Evolutionary conservation across 2,113 vertebrate species (phyloP).

Genomic region (Stictonetta naevosa): DNA sequence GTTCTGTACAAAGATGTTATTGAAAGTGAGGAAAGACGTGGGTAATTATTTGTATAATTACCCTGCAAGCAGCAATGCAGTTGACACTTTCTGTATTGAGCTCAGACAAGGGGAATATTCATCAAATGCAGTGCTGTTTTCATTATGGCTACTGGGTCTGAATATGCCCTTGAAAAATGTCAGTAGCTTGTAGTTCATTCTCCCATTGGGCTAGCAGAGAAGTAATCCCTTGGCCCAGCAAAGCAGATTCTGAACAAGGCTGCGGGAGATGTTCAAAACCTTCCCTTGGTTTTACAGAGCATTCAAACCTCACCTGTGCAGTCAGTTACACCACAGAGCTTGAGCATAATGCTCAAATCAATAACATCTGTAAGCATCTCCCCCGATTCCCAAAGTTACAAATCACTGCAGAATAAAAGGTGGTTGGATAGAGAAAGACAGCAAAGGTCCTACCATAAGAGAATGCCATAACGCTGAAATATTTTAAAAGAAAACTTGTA

Average conservation of each 20-base stretch:
- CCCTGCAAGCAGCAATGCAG: not conserved
- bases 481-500: not conserved
- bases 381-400: not conserved
- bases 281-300: not conserved
- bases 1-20: not conserved
- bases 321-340: not conserved
- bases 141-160: not conserved
- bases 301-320: not conserved
- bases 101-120: not conserved
- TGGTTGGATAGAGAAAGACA: not conserved
- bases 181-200: not conserved
- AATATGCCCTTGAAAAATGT: not conserved
- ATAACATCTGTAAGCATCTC: not conserved
- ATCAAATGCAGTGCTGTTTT: accelerated
- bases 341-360: not conserved
- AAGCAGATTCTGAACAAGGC: not conserved
- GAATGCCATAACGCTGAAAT: accelerated
- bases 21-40: not conserved
- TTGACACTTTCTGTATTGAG: not conserved
- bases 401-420: not conserved
- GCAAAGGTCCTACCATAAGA: not conserved
- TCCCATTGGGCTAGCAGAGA: not conserved
- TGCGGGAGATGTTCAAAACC: not conserved
- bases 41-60: not conserved
- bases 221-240: not conserved